Conservation (phyloP, 2,113 vertebrate species). For the Pao palembangensis region DNA sequence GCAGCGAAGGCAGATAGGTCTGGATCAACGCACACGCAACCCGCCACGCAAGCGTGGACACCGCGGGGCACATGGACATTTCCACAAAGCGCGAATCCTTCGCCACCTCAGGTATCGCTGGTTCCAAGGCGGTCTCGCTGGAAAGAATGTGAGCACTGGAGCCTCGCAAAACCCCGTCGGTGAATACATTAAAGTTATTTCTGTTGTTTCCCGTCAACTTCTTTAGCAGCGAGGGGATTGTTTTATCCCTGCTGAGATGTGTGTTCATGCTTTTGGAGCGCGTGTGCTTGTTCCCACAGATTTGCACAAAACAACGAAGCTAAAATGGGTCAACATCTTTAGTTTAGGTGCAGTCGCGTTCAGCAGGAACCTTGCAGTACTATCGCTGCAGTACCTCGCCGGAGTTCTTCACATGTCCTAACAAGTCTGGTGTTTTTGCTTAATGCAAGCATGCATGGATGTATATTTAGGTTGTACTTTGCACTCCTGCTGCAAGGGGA, state of each 20-base stretch:
- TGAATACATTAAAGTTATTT: slow-evolving; percentile 48
- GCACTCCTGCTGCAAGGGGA: slow-evolving; percentile 4
- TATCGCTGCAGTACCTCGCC: too few species aligned
- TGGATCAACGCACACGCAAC: not conserved
- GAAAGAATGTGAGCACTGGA: slow-evolving; percentile 5
- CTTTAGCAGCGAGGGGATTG: slow-evolving; percentile 31
- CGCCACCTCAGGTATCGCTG: slow-evolving; percentile 21
- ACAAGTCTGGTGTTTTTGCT: slow-evolving; percentile 9
- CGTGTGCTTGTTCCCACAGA: slow-evolving; percentile 20
- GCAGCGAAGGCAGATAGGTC: slow-evolving; percentile 27
- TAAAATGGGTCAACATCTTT: slow-evolving; percentile 60
- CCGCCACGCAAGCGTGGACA: not conserved
- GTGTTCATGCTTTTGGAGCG: not conserved
- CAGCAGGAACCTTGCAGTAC: slow-evolving; percentile 22
- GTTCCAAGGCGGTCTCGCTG: slow-evolving; percentile 33
- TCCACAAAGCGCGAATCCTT: not conserved
- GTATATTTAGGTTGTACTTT: not conserved
- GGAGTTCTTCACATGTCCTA: slow-evolving; percentile 2
- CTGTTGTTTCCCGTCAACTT: slow-evolving; percentile 35
- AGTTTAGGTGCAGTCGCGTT: slow-evolving; percentile 27
- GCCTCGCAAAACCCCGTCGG: slow-evolving; percentile 15
- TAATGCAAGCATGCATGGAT: not conserved
- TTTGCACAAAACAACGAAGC: slow-evolving; percentile 17
- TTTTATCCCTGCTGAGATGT: slow-evolving; percentile 30
- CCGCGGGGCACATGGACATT: not conserved